Evolutionary conservation across 2,113 vertebrate genomes (phyloP), one percentile per base, ranked within the genome.

Genomic region (Sebastes fasciatus): DNA sequence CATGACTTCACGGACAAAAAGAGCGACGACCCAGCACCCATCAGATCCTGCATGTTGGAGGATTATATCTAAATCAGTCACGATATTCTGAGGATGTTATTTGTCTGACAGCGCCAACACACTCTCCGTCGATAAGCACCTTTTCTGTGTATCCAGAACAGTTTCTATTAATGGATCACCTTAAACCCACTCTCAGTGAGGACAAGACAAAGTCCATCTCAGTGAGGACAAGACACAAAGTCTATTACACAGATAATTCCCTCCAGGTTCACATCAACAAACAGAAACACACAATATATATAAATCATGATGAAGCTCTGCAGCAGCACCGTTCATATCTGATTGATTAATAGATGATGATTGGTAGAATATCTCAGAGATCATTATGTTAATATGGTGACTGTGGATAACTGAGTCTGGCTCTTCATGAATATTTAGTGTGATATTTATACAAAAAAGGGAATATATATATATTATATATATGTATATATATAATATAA

Each of bases 121-220:
- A 79, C 49, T 49, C 40, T 67, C 4, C 60, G 5, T 73, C 8
- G 46, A 13, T 80, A 78, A 83, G 74, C 82, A 75, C 74, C 40
- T 82, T 84, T 80, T 61, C 84, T 78, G 75, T 79, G 61, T 58
- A 81, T 75, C 69, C 67, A 69, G 9, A 8, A 16, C 62, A 42
- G 77, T 45, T 64, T 74, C 85, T 87, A 82, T 74, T 78, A 46
- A 66, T 79, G 88, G 79, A 82, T 67, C 48, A 43, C 12, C 54
- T 26, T 80, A 77, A 90, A 86, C 51, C 77, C 74, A 74, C 60
- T 81, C 74, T 61, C 9, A 79, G 26, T 61, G 26, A 73, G 60
- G 64, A 79, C 67, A 80, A 88, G 66, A 76, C 75, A 34, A 80
- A 64, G 69, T 82, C 82, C 76, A 40, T 83, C 74, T 61, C 9